Conservation (phyloP, 2,888 invertebrate genomes). For the Nemoura dubitans region DNA sequence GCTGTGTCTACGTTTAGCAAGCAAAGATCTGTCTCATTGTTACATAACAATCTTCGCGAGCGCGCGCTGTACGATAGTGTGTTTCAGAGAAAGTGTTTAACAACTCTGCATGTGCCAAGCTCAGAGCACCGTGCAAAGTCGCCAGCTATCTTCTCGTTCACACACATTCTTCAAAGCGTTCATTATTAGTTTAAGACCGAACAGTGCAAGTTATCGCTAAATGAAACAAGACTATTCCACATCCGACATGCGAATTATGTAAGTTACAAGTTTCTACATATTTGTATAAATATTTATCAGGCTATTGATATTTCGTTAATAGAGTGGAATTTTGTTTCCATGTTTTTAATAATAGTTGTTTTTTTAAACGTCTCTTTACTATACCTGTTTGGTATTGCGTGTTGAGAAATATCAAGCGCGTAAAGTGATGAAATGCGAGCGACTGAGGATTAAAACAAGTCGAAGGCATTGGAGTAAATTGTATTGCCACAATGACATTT, state of each 20-base stretch:
- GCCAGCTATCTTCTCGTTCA: background rate
- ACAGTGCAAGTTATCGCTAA: background rate
- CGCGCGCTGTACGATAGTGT: background rate
- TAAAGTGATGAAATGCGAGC: background rate
- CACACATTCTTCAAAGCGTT: background rate
- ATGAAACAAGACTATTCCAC: background rate
- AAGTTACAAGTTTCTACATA: background rate
- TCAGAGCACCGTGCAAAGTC: background rate
- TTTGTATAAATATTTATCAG: background rate
- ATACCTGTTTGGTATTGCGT: constrained; percentile 4
- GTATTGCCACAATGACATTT: no score
- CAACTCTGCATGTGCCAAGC: background rate
- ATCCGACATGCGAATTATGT: background rate
- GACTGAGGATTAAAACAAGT: background rate
- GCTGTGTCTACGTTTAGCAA: background rate
- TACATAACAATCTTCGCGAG: background rate
- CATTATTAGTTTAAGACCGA: background rate
- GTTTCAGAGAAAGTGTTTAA: background rate
- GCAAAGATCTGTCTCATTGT: background rate
- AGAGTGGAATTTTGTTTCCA: background rate
- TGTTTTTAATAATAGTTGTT: background rate
- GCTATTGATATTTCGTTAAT: background rate
- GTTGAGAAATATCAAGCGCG: background rate
- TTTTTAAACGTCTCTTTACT: background rate
- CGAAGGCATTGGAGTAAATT: no score